phyloP scores from a whole-genome alignment of 2,797 vertebrate species.

The Merluccius polli region DNA sequence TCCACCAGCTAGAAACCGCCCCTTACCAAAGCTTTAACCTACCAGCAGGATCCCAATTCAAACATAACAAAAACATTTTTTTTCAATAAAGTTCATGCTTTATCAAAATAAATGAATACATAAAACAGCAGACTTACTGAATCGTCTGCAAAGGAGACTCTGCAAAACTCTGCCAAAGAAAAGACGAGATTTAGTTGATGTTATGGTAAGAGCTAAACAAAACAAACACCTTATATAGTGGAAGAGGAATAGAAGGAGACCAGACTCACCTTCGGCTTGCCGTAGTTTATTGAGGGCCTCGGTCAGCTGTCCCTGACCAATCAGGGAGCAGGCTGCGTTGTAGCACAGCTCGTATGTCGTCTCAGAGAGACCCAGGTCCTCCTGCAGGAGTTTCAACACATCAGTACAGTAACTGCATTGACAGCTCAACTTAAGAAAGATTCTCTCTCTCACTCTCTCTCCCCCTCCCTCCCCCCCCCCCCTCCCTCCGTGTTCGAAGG shows the following conservation, averaged over 20 bases:
- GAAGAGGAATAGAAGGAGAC: accelerated
- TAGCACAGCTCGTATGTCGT: slow-evolving; percentile 94
- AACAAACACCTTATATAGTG: not conserved
- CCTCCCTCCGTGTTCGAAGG: not conserved
- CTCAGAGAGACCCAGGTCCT: slow-evolving; percentile 88
- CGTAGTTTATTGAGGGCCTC: slow-evolving; percentile 87
- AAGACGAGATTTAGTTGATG: not conserved
- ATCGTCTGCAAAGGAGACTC: slow-evolving; percentile 88
- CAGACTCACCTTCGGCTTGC: slow-evolving; percentile 86
- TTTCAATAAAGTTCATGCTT: not conserved
- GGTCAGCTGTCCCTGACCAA: slow-evolving; percentile 85
- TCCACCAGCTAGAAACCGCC: too few relatives aligned
- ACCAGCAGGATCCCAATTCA: not conserved
- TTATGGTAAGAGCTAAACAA: not conserved
- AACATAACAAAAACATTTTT: not conserved
- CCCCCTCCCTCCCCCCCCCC: too few relatives aligned
- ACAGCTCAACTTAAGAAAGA: too few relatives aligned
- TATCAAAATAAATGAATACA: not conserved
- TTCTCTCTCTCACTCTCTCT: too few relatives aligned
- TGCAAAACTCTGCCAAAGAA: slow-evolving; percentile 82
- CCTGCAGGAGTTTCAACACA: slow-evolving; percentile 62
- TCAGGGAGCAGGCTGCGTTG: slow-evolving; percentile 87
- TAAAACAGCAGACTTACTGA: slow-evolving; percentile 78
- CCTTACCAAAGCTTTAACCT: too few relatives aligned
- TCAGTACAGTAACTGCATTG: not conserved